Base-by-base conservation (phyloP, 1,140 invertebrate genomes). In the Augochlora pura region DNA sequence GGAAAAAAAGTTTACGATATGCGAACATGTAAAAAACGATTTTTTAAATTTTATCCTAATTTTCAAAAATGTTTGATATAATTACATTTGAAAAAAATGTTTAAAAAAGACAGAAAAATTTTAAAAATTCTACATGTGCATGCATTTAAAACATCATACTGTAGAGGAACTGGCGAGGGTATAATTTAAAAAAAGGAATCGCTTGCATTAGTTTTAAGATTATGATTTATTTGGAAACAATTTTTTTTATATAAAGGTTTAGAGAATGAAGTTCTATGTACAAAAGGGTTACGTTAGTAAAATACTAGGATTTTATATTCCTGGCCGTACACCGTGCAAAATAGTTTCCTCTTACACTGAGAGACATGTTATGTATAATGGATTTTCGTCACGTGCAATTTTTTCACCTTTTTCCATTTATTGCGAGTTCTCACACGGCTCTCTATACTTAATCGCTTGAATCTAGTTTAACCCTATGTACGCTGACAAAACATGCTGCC, bases 261-360 rank as follows among this genome's bases (percentile, higher is more conserved):
- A 83, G 65, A 83, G 66, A 76, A 54, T 64, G 72, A 74, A 79
- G 57, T 67, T 67, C 71, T 83, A 80, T 80, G 42, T 83, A 83
- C 81, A 80, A 76, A 75, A 75, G 62, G 68, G 67, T 70, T 74
- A 80, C 32, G 60, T 66, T 67, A 80, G 65, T 80, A 82, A 82
- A 82, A 82, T 74, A 67, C 74, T 82, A 82, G 80, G 76, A 82
- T 82, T 79, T 82, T 82, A 82, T 82, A 82, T 82, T 79, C 69
- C 76, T 77, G 63, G 64, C 64, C 64, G 23, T 82, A 73, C 46
- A 46, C 67, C 62, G 52, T 79, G 76, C 73, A 80, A 82, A 79
- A 73, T 71, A 81, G 67, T 75, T 81, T 84, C 54, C 27, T 73
- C 38, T 79, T 79, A 79, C 23, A 79, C 42, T 46, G 63, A 79